These are phyloP conservation scores for Zaprionus inermis DNA, from an alignment of 1,140 invertebrate species.

Conservation along the genomic window DNA sequence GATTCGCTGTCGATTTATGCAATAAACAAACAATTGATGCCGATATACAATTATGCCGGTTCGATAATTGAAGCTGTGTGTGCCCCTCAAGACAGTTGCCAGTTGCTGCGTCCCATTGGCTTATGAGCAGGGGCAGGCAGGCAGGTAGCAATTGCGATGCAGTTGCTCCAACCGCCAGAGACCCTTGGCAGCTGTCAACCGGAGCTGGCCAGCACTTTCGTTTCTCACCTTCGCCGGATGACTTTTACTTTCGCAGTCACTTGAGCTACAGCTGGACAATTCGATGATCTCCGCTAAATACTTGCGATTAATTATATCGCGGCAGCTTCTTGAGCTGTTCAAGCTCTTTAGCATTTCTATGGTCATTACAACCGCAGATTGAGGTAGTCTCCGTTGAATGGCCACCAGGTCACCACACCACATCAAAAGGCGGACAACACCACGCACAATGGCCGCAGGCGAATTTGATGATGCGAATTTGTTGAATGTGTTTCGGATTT, in stretches of 20 bases:
- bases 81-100: conserved; percentile 40
- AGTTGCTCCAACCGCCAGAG: conserved; percentile 4
- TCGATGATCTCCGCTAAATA: conserved; percentile 48
- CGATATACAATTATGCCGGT: conserved; percentile 24
- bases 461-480: conserved; percentile 60
- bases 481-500: conserved; percentile 45
- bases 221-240: conserved; percentile 36
- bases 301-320: conserved; percentile 75
- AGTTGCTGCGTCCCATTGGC: conserved; percentile 36
- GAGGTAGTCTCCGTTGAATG: conserved; percentile 56
- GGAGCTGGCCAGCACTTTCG: neutral
- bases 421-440: conserved; percentile 39
- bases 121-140: neutral
- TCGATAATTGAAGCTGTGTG: conserved; percentile 59
- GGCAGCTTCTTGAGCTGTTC: conserved; percentile 37
- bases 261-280: conserved; percentile 3
- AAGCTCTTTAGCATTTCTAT: conserved; percentile 69
- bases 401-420: conserved; percentile 52
- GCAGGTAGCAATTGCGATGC: neutral
- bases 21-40: conserved; percentile 62
- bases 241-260: conserved; percentile 49
- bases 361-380: conserved; percentile 25
- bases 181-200: conserved; percentile 35
- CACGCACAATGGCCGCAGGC: conserved; percentile 35
- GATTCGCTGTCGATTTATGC: conserved; percentile 65